Percentiles rank a stretch among this genome's conserved stretches.
Conservation (phyloP, 2,797 vertebrate species). For the Distichodus sexfasciatus region DNA sequence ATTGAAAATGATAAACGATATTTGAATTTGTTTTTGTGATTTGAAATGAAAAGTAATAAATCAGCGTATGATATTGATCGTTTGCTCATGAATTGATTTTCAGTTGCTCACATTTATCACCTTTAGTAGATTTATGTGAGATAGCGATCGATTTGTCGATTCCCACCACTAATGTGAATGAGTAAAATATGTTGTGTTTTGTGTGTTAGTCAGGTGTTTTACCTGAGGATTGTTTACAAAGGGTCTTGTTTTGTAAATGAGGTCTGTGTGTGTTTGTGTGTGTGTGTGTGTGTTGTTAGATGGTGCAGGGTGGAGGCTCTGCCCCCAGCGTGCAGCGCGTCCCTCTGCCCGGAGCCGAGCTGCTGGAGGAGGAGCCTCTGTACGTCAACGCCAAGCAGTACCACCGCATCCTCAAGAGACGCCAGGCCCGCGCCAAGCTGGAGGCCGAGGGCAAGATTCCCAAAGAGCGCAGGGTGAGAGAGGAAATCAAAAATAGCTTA, state of each 20-base stretch:
- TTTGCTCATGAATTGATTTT: no score
- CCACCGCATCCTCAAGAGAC: constrained; percentile 88
- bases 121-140: no score
- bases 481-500: no score
- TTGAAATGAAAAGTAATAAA: background rate
- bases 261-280: background rate
- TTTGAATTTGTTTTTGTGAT: no score
- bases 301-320: constrained; percentile 90
- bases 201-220: no score
- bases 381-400: constrained; percentile 83
- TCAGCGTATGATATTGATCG: no score
- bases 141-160: no score
- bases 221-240: no score
- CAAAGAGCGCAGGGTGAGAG: constrained; percentile 94
- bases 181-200: no score
- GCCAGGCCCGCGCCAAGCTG: constrained; percentile 92
- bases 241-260: background rate
- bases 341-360: constrained; percentile 89
- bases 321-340: constrained; percentile 94
- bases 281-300: constrained; percentile 70
- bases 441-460: constrained; percentile 98
- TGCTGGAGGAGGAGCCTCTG: constrained; percentile 96
- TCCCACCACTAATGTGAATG: no score
- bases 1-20: no score
- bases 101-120: no score